phyloP scores from a whole-genome alignment of 1,140 invertebrate genomes.

The Hylaeus volcanicus region DNA sequence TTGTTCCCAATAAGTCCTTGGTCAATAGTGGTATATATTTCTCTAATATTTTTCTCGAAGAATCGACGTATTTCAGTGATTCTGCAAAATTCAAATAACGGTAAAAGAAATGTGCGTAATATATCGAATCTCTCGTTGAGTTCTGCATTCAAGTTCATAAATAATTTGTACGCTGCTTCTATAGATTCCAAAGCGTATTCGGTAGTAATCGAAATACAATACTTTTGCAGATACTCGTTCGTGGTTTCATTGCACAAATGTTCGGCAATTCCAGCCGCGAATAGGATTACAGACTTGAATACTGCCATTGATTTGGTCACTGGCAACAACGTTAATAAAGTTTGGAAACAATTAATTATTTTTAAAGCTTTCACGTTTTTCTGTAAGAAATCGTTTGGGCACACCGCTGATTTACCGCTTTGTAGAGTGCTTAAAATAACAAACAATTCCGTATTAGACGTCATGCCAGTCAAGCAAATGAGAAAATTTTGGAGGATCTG shows the following conservation, averaged over 20 bases:
- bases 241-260: slow-evolving; percentile 66
- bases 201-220: slow-evolving; percentile 59
- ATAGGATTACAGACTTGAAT: slow-evolving; percentile 66
- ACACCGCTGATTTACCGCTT: slow-evolving; percentile 17
- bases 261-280: slow-evolving; percentile 65
- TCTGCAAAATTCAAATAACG: slow-evolving; percentile 63
- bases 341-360: slow-evolving; percentile 67
- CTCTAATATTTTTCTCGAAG: slow-evolving; percentile 66
- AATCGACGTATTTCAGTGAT: slow-evolving; percentile 61
- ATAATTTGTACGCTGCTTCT: slow-evolving; percentile 57
- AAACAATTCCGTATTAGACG: slow-evolving; percentile 52
- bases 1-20: slow-evolving; percentile 10
- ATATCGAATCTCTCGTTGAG: slow-evolving; percentile 64
- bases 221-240: slow-evolving; percentile 60
- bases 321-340: slow-evolving; percentile 67
- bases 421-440: slow-evolving; percentile 55
- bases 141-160: slow-evolving; percentile 56
- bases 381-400: slow-evolving; percentile 17
- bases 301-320: slow-evolving; percentile 70
- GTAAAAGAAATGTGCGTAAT: slow-evolving; percentile 68
- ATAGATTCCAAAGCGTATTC: slow-evolving; percentile 64
- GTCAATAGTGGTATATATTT: slow-evolving; percentile 56
- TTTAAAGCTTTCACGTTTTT: slow-evolving; percentile 55
- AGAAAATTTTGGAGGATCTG: slow-evolving; percentile 72
- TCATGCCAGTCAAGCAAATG: slow-evolving; percentile 65